Evolutionary conservation across 2,888 invertebrate genomes (phyloP), one percentile per base, ranked within the genome.

Genomic region (Leucophora obtusa): DNA sequence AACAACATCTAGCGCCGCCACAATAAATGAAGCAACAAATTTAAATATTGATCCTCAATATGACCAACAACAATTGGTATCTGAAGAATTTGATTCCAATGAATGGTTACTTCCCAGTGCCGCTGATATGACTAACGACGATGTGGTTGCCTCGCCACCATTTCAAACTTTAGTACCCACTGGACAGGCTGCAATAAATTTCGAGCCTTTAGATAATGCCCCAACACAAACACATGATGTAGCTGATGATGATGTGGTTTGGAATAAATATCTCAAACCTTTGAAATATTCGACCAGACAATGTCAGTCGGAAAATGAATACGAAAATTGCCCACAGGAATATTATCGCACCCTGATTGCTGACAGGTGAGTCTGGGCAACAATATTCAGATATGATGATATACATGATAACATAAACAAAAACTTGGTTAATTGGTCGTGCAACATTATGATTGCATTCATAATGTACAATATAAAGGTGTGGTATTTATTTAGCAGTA

Each of bases 301-400:
- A 33, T 88, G 89, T 81, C 84, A 84, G 81, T 70, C 84, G 62
- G 81, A 79, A 74, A 84, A 75, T 69, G 81, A 82, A 78, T n/a
- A n/a, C n/a, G n/a, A n/a, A n/a, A 85, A 86, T 83, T 89, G 89
- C 85, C 84, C 84, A 35, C 78, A 85, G 82, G 85, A 86, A 60
- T 86, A 86, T 84, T 85, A 84, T 82, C 85, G 85, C 62, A 84
- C 85, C 68, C 76, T 86, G 79, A 66, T 85, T 73, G 85, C 86
- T 35, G 84, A 84, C 86, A 88, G 87, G 88, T 88, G 85, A 87
- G 87, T 74, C 14, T 33, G 50, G 11, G 18, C 58, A 65, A 58
- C 50, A 54, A 21, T 35, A 63, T 35, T 21, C 47, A 60, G 7
- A 11, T 21, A 58, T 2, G 54, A 21, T 72, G 69, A 18, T 21